These are phyloP conservation scores for Corynorhinus townsendii DNA, from an alignment of 2,113 vertebrate species.

Conservation along the genomic window DNA sequence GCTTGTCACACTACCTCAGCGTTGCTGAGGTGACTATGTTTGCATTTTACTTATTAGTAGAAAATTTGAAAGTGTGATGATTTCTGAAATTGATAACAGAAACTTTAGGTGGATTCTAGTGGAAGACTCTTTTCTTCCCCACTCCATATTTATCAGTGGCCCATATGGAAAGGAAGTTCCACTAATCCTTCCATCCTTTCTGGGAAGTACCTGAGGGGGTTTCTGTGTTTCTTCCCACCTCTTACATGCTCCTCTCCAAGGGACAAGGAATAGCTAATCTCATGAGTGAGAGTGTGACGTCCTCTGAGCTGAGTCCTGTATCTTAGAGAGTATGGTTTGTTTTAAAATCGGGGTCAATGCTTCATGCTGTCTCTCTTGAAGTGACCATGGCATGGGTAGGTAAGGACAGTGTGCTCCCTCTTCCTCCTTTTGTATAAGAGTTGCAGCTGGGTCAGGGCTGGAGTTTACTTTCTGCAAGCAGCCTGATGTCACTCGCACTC, in stretches of 20 bases:
- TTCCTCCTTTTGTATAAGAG: not conserved
- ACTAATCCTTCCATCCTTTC: constrained; percentile 8
- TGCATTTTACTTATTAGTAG: not conserved
- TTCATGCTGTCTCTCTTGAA: not conserved
- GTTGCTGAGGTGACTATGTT: not conserved
- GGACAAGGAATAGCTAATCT: not conserved
- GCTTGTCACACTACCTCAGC: not conserved
- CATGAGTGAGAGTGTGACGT: not conserved
- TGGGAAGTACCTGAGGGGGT: constrained; percentile 48
- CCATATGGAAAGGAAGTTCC: constrained; percentile 17
- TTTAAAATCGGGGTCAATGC: not conserved
- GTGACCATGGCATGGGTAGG: not conserved
- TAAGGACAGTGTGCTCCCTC: not conserved
- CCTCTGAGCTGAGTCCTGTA: not conserved
- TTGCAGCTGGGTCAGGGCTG: not conserved
- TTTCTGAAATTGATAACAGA: constrained; percentile 48
- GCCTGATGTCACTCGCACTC: not conserved
- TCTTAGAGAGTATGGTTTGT: not conserved
- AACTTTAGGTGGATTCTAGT: constrained; percentile 56
- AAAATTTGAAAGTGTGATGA: constrained; percentile 32
- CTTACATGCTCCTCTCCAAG: not conserved
- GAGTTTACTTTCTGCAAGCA: not conserved
- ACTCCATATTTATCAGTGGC: not conserved
- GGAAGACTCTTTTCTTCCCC: constrained; percentile 34
- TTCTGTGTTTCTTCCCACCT: constrained; percentile 14